Evolutionary conservation across 2,797 vertebrate genomes (phyloP), one percentile per base, ranked within the genome.

Genomic region (Tiaroga cobitis): DNA sequence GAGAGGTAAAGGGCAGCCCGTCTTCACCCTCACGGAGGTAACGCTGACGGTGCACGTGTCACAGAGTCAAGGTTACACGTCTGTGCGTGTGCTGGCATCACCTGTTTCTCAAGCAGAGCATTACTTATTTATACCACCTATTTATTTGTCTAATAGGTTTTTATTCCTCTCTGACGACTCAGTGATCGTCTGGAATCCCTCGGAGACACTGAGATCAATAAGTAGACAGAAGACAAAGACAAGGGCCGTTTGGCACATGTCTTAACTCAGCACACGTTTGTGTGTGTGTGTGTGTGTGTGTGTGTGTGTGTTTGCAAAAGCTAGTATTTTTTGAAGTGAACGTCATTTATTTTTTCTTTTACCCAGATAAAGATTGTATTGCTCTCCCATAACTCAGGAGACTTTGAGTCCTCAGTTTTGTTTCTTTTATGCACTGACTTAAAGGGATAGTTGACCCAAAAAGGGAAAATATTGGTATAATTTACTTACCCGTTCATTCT

Each of bases 81-180:
- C 56, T 83, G 43, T 90, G 90, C 91, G 87, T 89, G 61, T 78
- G 41, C 90, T 91, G 89, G 91, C 90, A 73, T 89, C 90, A 85
- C 89, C 85, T 59, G 39, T 54, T 88, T 87, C 69, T 92, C 92
- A 90, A 92, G 91, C 90, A 88, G 89, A 92, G 87, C 93, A 91
- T 91, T 92, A 91, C 89, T 95, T 94, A 95, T 94, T 95, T 93
- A 94, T 92, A 91, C 91, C 89, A 92, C 84, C 94, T 93, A 94
- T 94, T 94, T 91, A 90, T 94, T 89, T 88, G 90, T 94, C 92
- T 92, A 92, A 94, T 95, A 92, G 88, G 69, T 91, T 94, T 86
- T 92, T 81, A 84, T 88, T 87, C 83, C 83, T 92, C 87, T 82
- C 2, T 19, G 74, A 91, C 86, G 85, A 80, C 65, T 87, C 78